Percentiles rank a stretch among this genome's conserved stretches.
phyloP scores from a whole-genome alignment of 2,888 invertebrate species.

The Lycocerus yunnanus region DNA sequence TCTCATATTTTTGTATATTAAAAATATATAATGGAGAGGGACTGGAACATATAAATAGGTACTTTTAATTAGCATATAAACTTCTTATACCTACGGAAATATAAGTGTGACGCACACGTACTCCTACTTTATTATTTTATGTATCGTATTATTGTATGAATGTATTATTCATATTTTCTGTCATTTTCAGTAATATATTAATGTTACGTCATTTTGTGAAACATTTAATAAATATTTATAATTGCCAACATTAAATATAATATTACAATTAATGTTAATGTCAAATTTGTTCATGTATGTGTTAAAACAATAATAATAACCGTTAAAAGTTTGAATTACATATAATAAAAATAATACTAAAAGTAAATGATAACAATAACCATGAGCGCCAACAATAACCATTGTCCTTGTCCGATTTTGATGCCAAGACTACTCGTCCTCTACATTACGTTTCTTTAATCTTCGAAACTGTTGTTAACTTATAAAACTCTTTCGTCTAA shows the following conservation, averaged over 20 bases:
- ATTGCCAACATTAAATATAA: slow-evolving; percentile 38
- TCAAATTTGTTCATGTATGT: slow-evolving; percentile 40
- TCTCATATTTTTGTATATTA: not conserved
- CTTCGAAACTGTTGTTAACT: slow-evolving; percentile 39
- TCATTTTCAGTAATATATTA: slow-evolving; percentile 37
- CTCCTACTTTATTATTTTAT: slow-evolving; percentile 30
- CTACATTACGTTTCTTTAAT: slow-evolving; percentile 35
- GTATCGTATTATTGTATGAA: slow-evolving; percentile 26
- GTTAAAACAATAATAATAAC: slow-evolving; percentile 50
- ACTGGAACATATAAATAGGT: not conserved
- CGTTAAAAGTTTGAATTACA: slow-evolving; percentile 53
- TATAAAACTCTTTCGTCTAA: slow-evolving; percentile 7
- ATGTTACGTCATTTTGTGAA: slow-evolving; percentile 35
- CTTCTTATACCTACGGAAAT: slow-evolving; percentile 25
- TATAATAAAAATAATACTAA: slow-evolving; percentile 53
- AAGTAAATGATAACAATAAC: slow-evolving; percentile 53
- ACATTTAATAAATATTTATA: slow-evolving; percentile 33
- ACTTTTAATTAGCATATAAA: slow-evolving; percentile 26
- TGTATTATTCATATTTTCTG: slow-evolving; percentile 33
- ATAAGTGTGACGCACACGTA: slow-evolving; percentile 28
- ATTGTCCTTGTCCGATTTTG: slow-evolving; percentile 43
- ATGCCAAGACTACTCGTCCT: slow-evolving; percentile 26
- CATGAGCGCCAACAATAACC: slow-evolving; percentile 49
- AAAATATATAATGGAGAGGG: not conserved
- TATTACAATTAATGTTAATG: slow-evolving; percentile 39